A percentile compares a stretch with the other conserved stretches of the same genome.
Conservation (phyloP, 2,113 vertebrate species). For the Syngnathus scovelli region DNA sequence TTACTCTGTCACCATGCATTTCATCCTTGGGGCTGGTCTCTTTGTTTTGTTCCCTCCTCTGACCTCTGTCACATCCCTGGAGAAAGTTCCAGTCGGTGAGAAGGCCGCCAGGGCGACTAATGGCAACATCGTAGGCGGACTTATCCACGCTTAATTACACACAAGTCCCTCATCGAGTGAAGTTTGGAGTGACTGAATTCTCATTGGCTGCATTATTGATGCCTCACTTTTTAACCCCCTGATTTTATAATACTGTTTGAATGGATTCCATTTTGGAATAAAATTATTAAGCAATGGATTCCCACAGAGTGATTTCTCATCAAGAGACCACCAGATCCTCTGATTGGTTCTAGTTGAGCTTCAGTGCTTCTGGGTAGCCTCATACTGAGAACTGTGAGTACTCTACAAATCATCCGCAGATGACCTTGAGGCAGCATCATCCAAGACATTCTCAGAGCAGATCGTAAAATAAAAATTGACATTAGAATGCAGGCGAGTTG, state of each 20-base stretch:
- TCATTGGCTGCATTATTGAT: constrained; percentile 21
- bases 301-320: too few species aligned
- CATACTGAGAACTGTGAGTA: constrained; percentile 40
- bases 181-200: constrained; percentile 23
- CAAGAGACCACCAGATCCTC: constrained; percentile 4
- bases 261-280: background rate
- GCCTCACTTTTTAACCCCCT: constrained; percentile 13
- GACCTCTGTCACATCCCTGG: constrained; percentile 35
- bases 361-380: constrained; percentile 40
- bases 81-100: constrained; percentile 50
- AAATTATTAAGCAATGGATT: too few species aligned
- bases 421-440: constrained; percentile 36
- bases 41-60: constrained; percentile 26
- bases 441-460: constrained; percentile 41
- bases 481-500: too few species aligned
- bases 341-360: constrained; percentile 57
- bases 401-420: constrained; percentile 23
- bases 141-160: constrained; percentile 60
- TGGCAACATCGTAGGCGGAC: constrained; percentile 46
- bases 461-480: constrained; percentile 32
- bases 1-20: constrained; percentile 40
- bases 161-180: constrained; percentile 48
- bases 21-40: constrained; percentile 24
- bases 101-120: constrained; percentile 46
- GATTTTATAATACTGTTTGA: constrained; percentile 17